Evolutionary conservation across 2,113 vertebrate genomes (phyloP).

Genomic region (Jaculus jaculus): DNA sequence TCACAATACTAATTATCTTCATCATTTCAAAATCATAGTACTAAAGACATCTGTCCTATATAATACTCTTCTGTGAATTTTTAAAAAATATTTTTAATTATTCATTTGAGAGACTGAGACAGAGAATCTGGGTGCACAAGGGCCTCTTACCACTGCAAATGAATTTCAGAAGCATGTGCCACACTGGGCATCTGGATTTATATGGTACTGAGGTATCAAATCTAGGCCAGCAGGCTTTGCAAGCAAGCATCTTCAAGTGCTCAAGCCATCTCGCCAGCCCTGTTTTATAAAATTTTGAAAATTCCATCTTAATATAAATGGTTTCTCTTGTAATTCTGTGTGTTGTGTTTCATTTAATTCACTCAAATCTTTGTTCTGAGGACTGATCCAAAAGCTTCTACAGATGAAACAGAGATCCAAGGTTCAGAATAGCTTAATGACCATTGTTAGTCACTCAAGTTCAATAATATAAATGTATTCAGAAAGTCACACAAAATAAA

Average conservation of each 20-base stretch:
- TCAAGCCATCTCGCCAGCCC: no score
- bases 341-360: not conserved
- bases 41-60: not conserved
- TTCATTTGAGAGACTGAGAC: no score
- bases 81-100: not conserved
- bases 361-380: constrained; percentile 6
- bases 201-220: no score
- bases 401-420: not conserved
- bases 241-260: no score
- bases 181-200: no score
- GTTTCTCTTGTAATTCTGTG: not conserved
- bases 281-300: constrained; percentile 22
- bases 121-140: no score
- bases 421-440: not conserved
- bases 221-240: no score
- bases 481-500: not conserved
- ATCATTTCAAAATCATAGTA: constrained; percentile 26
- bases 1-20: not conserved
- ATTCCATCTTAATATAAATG: not conserved
- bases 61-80: not conserved
- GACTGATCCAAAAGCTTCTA: not conserved
- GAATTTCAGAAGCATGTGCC: no score
- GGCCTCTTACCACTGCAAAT: no score
- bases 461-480: constrained; percentile 14
- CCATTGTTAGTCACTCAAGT: not conserved